Percentiles rank a stretch among this genome's conserved stretches.
phyloP scores from a whole-genome alignment of 2,888 invertebrate species.

The Stratiomys singularior region DNA sequence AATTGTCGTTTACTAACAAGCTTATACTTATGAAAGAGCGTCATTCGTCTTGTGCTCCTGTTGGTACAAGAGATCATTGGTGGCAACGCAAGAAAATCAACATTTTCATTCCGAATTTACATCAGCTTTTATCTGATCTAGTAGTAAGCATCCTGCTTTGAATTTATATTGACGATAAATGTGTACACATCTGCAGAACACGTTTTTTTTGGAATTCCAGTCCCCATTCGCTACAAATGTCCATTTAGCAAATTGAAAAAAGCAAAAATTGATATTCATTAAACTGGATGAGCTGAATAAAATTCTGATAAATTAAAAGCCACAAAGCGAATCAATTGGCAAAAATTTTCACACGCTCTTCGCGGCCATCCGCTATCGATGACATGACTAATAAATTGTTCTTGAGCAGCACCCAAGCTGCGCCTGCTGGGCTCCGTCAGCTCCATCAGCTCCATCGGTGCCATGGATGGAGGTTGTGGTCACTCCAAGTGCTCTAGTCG shows the following conservation, averaged over 20 bases:
- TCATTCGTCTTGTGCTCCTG: too few relatives aligned
- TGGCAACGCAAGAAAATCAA: too few relatives aligned
- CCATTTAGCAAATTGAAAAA: not conserved
- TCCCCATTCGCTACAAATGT: not conserved
- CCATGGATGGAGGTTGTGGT: not conserved
- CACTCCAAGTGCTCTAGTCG: not conserved
- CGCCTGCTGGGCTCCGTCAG: not conserved
- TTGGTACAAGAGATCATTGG: too few relatives aligned
- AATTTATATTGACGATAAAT: too few relatives aligned
- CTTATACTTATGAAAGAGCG: too few relatives aligned
- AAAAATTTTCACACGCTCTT: slow-evolving; percentile 24
- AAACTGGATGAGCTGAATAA: not conserved
- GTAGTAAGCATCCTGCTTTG: too few relatives aligned
- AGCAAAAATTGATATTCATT: not conserved
- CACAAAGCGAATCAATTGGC: not conserved
- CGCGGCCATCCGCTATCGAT: not conserved
- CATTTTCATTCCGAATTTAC: too few relatives aligned
- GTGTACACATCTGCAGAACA: too few relatives aligned
- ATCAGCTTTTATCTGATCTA: too few relatives aligned
- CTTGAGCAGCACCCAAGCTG: not conserved
- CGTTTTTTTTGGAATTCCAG: too few relatives aligned
- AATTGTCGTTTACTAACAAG: too few relatives aligned
- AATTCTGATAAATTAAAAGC: slow-evolving; percentile 28
- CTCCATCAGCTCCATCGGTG: not conserved
- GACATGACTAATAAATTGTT: slow-evolving; percentile 31